phyloP scores from a whole-genome alignment of 2,888 invertebrate species.

The Globia sparganii region DNA sequence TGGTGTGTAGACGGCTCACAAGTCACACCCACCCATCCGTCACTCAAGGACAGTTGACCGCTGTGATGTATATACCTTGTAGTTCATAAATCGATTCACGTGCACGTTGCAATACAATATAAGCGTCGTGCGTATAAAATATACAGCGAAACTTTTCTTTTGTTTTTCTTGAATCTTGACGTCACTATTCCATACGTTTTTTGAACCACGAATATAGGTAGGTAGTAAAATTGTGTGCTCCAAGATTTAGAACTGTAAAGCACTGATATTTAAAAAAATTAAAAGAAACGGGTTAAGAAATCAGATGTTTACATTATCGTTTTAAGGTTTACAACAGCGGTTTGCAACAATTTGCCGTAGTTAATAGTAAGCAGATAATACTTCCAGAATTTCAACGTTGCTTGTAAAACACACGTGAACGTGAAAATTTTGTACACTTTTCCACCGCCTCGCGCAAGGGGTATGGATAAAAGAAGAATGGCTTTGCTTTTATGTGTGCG shows the following conservation, averaged over 20 bases:
- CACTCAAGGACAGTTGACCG: slow-evolving; percentile 17
- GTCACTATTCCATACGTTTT: too few relatives aligned
- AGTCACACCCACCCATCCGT: neutral
- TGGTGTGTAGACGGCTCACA: neutral
- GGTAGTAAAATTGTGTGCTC: slow-evolving; percentile 8
- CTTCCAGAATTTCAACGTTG: neutral
- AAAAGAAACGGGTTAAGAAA: neutral
- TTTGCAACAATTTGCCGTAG: neutral
- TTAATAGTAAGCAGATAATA: neutral
- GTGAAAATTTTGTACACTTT: slow-evolving; percentile 2
- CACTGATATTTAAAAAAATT: neutral
- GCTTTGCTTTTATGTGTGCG: slow-evolving; percentile 6
- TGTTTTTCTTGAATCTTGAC: neutral
- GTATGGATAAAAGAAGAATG: slow-evolving; percentile 17
- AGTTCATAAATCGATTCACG: slow-evolving; percentile 9
- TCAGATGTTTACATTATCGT: neutral
- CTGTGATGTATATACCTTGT: neutral
- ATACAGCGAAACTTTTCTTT: neutral
- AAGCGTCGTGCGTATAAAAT: neutral
- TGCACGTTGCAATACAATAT: neutral
- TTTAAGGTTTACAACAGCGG: neutral
- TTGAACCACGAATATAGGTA: neutral
- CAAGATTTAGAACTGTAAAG: neutral
- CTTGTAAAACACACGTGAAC: neutral
- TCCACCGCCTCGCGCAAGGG: neutral